Evolutionary conservation across 2,797 vertebrate genomes (phyloP).

Genomic region (Intellagama lesueurii): DNA sequence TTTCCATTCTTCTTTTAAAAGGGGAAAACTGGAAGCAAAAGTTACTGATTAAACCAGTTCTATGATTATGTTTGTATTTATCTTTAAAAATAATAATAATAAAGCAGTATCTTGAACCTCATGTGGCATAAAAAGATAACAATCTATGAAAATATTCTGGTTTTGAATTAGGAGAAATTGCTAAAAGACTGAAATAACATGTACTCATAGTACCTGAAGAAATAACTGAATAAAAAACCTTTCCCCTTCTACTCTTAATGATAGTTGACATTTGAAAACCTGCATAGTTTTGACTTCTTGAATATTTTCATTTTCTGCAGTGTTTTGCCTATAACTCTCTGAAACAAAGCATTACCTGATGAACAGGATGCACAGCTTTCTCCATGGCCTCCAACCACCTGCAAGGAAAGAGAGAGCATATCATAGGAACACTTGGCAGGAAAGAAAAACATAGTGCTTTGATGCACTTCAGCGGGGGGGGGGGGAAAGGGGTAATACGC

Average conservation of each 20-base stretch:
- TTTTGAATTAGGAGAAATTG: background rate
- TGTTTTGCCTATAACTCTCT: background rate
- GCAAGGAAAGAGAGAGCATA: conserved; percentile 43
- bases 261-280: background rate
- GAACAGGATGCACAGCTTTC: conserved; percentile 85
- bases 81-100: background rate
- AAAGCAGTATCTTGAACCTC: background rate
- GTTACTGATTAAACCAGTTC: conserved; percentile 7
- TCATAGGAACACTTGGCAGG: background rate
- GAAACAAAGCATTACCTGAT: conserved; percentile 80
- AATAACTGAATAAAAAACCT: background rate
- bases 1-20: background rate
- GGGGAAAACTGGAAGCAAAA: background rate
- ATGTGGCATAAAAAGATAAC: background rate
- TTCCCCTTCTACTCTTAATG: background rate
- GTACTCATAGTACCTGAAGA: background rate
- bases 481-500: background rate
- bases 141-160: conserved; percentile 10
- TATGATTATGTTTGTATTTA: background rate
- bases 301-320: background rate
- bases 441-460: background rate
- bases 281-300: background rate
- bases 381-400: conserved; percentile 93
- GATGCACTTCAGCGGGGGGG: background rate
- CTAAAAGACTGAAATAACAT: background rate